phyloP scores from a whole-genome alignment of 1,140 invertebrate genomes.

The Nautilus pompilius region DNA sequence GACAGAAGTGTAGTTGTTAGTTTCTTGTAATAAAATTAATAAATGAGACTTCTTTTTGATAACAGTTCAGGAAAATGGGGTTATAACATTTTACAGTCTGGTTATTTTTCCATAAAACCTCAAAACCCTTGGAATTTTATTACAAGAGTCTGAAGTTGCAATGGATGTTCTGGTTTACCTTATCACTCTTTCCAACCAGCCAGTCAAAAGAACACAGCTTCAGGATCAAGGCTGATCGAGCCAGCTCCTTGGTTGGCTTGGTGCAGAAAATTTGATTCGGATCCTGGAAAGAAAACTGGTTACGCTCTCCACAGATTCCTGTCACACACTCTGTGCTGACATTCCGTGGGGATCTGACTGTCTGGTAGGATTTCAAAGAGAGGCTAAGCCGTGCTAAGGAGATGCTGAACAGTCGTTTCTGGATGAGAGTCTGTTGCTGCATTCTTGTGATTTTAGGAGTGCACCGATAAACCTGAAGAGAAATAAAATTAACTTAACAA shows the following conservation, averaged over 20 bases:
- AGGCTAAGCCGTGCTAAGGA: no score
- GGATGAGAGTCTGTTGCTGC: no score
- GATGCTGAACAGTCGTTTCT: no score
- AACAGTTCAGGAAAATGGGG: background rate
- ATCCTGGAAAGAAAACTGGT: background rate
- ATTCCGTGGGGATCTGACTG: no score
- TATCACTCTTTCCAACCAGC: background rate
- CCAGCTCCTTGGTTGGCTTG: background rate
- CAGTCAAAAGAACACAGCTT: background rate
- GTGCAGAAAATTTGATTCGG: background rate
- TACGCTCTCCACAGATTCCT: background rate
- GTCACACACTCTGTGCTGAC: no score
- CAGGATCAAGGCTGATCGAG: background rate
- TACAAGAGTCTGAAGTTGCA: background rate
- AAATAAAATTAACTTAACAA: no score
- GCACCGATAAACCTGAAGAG: no score
- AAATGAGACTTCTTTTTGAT: background rate
- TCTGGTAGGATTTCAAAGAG: no score
- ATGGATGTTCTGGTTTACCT: background rate
- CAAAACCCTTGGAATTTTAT: background rate
- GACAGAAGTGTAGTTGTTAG: background rate
- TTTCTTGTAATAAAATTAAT: background rate
- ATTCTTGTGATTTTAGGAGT: no score
- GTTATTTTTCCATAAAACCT: background rate
- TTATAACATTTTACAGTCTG: background rate